Conservation (phyloP, 1,140 invertebrate genomes). For the Drosophila sucinea region DNA sequence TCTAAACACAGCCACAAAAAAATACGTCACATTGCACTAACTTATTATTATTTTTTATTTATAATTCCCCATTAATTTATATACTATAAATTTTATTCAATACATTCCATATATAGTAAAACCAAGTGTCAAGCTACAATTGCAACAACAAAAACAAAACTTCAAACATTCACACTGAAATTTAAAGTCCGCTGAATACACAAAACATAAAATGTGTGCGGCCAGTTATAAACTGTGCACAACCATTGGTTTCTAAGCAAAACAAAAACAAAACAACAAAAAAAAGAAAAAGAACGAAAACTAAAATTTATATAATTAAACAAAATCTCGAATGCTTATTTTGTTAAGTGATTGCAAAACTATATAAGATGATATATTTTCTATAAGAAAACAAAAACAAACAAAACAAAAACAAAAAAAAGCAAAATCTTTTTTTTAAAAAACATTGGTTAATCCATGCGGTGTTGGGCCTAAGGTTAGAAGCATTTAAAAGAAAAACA, state of each 20-base stretch:
- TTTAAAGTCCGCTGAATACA: constrained; percentile 29
- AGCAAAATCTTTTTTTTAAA: constrained; percentile 30
- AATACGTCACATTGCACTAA: constrained; percentile 79
- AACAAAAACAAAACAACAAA: constrained; percentile 28
- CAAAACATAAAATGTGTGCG: constrained; percentile 24
- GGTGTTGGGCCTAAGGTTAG: constrained; percentile 76
- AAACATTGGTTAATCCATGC: constrained; percentile 68
- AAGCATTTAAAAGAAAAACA: constrained; percentile 68
- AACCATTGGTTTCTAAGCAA: constrained; percentile 30
- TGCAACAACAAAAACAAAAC: constrained; percentile 38
- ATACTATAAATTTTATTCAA: constrained; percentile 1
- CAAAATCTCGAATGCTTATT: constrained; percentile 75
- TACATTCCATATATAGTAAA: constrained; percentile 69
- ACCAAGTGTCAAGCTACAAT: constrained; percentile 62
- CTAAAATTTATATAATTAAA: constrained; percentile 15
- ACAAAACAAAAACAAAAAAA: constrained; percentile 37
- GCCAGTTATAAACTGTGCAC: constrained; percentile 68
- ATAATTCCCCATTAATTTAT: constrained; percentile 41
- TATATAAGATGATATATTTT: constrained; percentile 41
- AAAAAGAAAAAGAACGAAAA: constrained; percentile 37
- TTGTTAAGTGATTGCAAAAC: constrained; percentile 38
- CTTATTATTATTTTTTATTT: constrained; percentile 62
- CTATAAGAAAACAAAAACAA: constrained; percentile 57
- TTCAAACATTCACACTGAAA: constrained; percentile 70
- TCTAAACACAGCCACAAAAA: constrained; percentile 60